Conservation (phyloP, 2,888 invertebrate species). For the Rhamnusium bicolor region DNA sequence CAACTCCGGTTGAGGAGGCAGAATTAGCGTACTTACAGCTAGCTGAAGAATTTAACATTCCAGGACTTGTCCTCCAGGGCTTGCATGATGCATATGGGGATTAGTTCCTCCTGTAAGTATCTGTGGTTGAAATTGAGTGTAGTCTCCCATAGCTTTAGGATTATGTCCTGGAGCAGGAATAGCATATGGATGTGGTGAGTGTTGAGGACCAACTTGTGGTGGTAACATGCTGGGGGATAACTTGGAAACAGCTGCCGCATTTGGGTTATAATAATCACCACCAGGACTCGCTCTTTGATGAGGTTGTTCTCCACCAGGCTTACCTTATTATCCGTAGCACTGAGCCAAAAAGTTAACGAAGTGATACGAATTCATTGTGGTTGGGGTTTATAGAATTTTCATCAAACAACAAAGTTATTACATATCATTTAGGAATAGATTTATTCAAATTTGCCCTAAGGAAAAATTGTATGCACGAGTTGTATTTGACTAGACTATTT, state of each 20-base stretch:
- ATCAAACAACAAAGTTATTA: slow-evolving; percentile 25
- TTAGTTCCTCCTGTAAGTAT: slow-evolving; percentile 75
- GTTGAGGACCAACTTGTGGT: slow-evolving; percentile 86
- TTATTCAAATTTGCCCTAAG: no score
- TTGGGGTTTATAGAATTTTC: not conserved
- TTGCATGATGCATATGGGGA: slow-evolving; percentile 75
- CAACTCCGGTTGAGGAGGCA: slow-evolving; percentile 84
- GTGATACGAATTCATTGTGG: slow-evolving; percentile 93
- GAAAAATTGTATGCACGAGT: no score
- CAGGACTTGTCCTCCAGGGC: slow-evolving; percentile 78
- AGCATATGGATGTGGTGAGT: slow-evolving; percentile 85
- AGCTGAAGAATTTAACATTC: slow-evolving; percentile 76
- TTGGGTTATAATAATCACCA: slow-evolving; percentile 84
- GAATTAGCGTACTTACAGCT: slow-evolving; percentile 92
- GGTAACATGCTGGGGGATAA: slow-evolving; percentile 88
- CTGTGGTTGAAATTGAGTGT: slow-evolving; percentile 89
- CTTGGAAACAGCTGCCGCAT: slow-evolving; percentile 72
- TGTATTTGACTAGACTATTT: no score
- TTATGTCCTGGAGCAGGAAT: slow-evolving; percentile 73
- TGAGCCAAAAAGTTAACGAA: slow-evolving; percentile 95
- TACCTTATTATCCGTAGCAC: slow-evolving; percentile 88
- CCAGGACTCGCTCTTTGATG: slow-evolving; percentile 77
- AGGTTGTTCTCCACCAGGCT: slow-evolving; percentile 73
- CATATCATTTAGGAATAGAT: no score
- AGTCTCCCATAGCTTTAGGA: slow-evolving; percentile 90